phyloP scores from a whole-genome alignment of 2,113 vertebrate genomes.

The Xenopus tropicalis region UCB_Xtro_10.0 CM004452.2:40026001-40026500 shows the following conservation, averaged over 20 bases:
- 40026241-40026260: conserved; percentile 46
- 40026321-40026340: not conserved
- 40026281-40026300: not conserved
- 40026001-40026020: conserved; percentile 44
- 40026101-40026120: conserved; percentile 44
- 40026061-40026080: conserved; percentile 41
- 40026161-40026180: conserved; percentile 37
- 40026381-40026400: not conserved
- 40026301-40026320: not conserved
- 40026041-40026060: conserved; percentile 38
- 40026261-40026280: conserved; percentile 29
- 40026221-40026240: conserved; percentile 32
- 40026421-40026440: too few species aligned
- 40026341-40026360: not conserved
- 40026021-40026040: conserved; percentile 35
- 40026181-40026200: conserved; percentile 43
- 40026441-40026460: too few species aligned
- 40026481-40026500: not conserved
- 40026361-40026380: not conserved
- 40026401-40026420: not conserved
- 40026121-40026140: conserved; percentile 41
- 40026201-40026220: conserved; percentile 43
- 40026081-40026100: conserved; percentile 45
- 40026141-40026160: conserved; percentile 44
- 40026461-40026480: not conserved